Conservation (phyloP, 1,140 invertebrate species). For the Cephus cinctus region DNA sequence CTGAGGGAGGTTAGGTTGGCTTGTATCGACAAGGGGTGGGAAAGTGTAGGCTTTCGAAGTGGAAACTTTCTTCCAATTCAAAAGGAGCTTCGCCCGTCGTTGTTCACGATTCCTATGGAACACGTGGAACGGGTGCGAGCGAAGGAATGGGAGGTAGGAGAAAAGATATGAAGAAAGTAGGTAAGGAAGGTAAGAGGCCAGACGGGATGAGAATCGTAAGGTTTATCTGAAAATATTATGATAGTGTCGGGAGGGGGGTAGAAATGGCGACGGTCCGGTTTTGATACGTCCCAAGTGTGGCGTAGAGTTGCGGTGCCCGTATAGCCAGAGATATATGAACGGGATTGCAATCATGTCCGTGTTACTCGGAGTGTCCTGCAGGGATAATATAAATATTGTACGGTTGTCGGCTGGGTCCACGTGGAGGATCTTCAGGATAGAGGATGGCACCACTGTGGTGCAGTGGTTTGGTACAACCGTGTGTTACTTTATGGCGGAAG, state of each 20-base stretch:
- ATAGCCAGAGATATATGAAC: conserved; percentile 48
- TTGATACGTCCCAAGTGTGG: conserved; percentile 51
- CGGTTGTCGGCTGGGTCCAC: conserved; percentile 26
- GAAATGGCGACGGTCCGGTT: conserved; percentile 22
- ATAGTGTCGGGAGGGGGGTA: conserved; percentile 32
- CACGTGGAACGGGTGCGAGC: too few species aligned
- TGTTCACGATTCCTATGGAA: too few species aligned
- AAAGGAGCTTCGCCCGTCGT: too few species aligned
- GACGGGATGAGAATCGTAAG: too few species aligned
- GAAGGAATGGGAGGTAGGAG: too few species aligned
- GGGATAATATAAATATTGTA: conserved; percentile 56
- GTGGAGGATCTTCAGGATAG: conserved; percentile 14
- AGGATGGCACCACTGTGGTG: conserved; percentile 17
- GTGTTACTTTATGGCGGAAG: too few species aligned
- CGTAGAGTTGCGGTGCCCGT: conserved; percentile 38
- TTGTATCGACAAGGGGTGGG: too few species aligned
- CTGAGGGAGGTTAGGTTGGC: too few species aligned
- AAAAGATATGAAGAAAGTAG: conserved; percentile 1
- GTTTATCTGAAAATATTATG: conserved; percentile 52
- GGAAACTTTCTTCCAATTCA: too few species aligned
- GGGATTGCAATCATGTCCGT: conserved; percentile 53
- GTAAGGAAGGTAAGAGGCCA: too few species aligned
- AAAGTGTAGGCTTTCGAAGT: too few species aligned
- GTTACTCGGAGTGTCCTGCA: conserved; percentile 50
- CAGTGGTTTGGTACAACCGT: too few species aligned